Conservation (phyloP, 2,888 invertebrate genomes). For the Lithophane semibrunnea region DNA sequence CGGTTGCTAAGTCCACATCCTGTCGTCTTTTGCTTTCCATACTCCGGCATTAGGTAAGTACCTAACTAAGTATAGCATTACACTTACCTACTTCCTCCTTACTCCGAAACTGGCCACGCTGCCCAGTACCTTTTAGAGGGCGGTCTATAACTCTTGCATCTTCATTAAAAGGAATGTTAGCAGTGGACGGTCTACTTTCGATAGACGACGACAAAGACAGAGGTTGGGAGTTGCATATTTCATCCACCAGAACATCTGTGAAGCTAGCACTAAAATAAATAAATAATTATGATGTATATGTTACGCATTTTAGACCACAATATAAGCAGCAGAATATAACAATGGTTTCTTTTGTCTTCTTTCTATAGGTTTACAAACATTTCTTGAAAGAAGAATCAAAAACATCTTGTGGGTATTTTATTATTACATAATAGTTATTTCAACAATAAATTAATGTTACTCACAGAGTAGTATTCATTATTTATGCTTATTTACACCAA, state of each 20-base stretch:
- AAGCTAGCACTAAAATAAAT: conserved; percentile 76
- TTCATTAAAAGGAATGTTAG: conserved; percentile 16
- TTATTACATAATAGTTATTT: neutral
- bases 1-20: neutral
- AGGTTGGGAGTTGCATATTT: conserved; percentile 82
- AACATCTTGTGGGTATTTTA: neutral
- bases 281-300: neutral
- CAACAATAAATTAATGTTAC: conserved; percentile 25
- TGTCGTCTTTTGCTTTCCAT: neutral
- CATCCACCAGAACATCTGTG: conserved; percentile 82
- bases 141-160: conserved; percentile 54
- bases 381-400: neutral
- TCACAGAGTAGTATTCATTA: conserved; percentile 67
- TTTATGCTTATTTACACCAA: neutral
- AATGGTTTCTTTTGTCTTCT: neutral
- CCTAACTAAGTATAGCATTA: neutral
- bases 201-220: conserved; percentile 77
- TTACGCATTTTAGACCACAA: neutral
- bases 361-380: neutral
- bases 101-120: conserved; percentile 81
- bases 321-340: neutral
- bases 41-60: neutral
- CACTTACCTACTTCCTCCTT: conserved; percentile 83
- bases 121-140: conserved; percentile 81
- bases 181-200: conserved; percentile 32